These are phyloP conservation scores for Hippocampus comes DNA, from an alignment of 2,113 vertebrate species.

Conservation along the genomic window DNA sequence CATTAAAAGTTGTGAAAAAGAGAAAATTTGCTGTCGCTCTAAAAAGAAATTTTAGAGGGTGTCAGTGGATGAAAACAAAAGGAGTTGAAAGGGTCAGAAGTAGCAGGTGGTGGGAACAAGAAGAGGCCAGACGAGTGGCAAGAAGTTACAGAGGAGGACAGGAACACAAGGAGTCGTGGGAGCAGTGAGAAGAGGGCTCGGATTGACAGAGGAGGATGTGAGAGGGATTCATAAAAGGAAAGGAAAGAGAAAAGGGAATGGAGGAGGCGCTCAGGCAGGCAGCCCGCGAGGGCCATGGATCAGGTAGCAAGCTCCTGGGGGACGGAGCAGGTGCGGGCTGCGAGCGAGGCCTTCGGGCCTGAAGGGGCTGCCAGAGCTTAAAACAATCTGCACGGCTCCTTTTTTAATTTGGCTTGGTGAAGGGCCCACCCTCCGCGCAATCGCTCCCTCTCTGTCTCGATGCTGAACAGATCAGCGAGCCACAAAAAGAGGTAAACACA, in stretches of 20 bases:
- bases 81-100: constrained; percentile 27
- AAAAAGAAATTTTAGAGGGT: constrained; percentile 3
- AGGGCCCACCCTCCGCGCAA: constrained; percentile 74
- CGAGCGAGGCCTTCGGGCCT: constrained; percentile 95
- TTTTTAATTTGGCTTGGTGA: constrained; percentile 88
- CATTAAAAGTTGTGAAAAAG: neutral
- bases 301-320: constrained; percentile 91
- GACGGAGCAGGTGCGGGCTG: constrained; percentile 98
- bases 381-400: constrained; percentile 90
- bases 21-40: neutral
- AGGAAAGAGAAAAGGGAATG: constrained; percentile 15
- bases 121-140: constrained; percentile 46
- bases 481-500: constrained; percentile 99
- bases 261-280: constrained; percentile 47
- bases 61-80: constrained; percentile 17
- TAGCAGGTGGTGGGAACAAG: constrained; percentile 54
- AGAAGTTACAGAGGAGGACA: constrained; percentile 29
- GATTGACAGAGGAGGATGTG: constrained; percentile 5
- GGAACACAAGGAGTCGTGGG: constrained; percentile 22
- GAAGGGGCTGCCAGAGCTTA: constrained; percentile 93
- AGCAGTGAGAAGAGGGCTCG: constrained; percentile 2
- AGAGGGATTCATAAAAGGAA: constrained; percentile 12
- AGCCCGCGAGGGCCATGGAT: constrained; percentile 86
- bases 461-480: constrained; percentile 96
- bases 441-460: constrained; percentile 18